These are phyloP conservation scores for Apis florea DNA, from an alignment of 1,140 invertebrate genomes.

Conservation along the genomic window DNA sequence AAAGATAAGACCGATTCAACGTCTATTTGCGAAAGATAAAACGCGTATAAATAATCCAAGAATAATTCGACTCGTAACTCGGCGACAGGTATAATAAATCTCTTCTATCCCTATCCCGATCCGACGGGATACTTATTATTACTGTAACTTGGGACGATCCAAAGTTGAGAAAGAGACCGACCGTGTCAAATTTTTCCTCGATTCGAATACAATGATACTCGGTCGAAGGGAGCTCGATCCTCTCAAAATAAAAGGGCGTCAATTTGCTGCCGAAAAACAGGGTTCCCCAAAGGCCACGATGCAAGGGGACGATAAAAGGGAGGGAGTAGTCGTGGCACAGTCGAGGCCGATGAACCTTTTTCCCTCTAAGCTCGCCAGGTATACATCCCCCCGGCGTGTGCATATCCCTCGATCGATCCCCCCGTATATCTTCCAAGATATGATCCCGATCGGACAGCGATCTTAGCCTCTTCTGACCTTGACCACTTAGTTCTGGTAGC, in stretches of 20 bases:
- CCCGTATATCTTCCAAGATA: conserved; percentile 45
- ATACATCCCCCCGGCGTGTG: conserved; percentile 28
- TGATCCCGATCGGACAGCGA: conserved; percentile 49
- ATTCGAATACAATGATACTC: too few relatives aligned
- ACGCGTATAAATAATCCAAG: too few relatives aligned
- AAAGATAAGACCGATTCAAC: too few relatives aligned
- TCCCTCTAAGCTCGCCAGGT: conserved; percentile 36
- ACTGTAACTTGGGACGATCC: too few relatives aligned
- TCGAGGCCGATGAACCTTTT: conserved; percentile 49
- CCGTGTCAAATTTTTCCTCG: too few relatives aligned
- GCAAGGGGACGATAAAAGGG: conserved; percentile 12
- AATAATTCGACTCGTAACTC: too few relatives aligned
- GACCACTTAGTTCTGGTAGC: conserved; percentile 52
- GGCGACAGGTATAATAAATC: too few relatives aligned
- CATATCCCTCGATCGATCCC: conserved; percentile 44
- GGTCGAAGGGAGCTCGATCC: neutral
- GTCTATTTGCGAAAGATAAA: too few relatives aligned
- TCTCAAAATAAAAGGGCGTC: neutral
- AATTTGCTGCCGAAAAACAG: neutral
- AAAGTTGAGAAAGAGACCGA: neutral
- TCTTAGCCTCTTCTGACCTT: conserved; percentile 50
- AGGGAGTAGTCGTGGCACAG: conserved; percentile 24
- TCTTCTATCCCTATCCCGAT: too few relatives aligned
- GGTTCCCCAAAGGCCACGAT: neutral
- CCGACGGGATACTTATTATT: neutral